A percentile compares a stretch with the other conserved stretches of the same genome.
Conservation (phyloP, 2,888 invertebrate genomes). For the Brachyopa scutellaris region DNA sequence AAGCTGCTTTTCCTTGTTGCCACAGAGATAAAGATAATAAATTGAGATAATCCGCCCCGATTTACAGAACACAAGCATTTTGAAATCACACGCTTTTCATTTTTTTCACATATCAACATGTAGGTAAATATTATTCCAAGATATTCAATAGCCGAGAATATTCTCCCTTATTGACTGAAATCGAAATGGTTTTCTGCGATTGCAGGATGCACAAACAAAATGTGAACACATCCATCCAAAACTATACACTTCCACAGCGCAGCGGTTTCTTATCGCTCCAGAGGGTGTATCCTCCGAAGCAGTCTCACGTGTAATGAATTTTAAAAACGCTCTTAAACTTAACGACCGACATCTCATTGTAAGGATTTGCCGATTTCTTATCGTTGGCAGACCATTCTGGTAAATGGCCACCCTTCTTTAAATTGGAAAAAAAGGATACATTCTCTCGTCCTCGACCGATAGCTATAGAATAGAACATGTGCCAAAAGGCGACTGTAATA, state of each 20-base stretch:
- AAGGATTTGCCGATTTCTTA: constrained; percentile 50
- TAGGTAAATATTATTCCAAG: too few relatives aligned
- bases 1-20: too few relatives aligned
- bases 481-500: constrained; percentile 48
- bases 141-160: too few relatives aligned
- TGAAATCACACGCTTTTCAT: too few relatives aligned
- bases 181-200: too few relatives aligned
- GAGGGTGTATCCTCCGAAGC: constrained; percentile 24
- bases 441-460: constrained; percentile 19
- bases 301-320: constrained; percentile 68
- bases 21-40: too few relatives aligned
- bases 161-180: too few relatives aligned
- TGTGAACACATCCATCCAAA: constrained; percentile 3
- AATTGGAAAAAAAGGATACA: constrained; percentile 33
- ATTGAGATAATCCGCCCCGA: too few relatives aligned
- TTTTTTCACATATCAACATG: too few relatives aligned
- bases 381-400: constrained; percentile 64
- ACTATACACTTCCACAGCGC: not conserved
- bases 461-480: constrained; percentile 39
- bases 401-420: constrained; percentile 55
- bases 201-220: constrained; percentile 44
- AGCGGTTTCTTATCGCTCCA: constrained; percentile 44
- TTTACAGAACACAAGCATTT: too few relatives aligned
- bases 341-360: constrained; percentile 69
- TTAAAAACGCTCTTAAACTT: constrained; percentile 55